Base-by-base conservation (phyloP, 2,797 vertebrate species). In the Tachyglossus aculeatus region DNA sequence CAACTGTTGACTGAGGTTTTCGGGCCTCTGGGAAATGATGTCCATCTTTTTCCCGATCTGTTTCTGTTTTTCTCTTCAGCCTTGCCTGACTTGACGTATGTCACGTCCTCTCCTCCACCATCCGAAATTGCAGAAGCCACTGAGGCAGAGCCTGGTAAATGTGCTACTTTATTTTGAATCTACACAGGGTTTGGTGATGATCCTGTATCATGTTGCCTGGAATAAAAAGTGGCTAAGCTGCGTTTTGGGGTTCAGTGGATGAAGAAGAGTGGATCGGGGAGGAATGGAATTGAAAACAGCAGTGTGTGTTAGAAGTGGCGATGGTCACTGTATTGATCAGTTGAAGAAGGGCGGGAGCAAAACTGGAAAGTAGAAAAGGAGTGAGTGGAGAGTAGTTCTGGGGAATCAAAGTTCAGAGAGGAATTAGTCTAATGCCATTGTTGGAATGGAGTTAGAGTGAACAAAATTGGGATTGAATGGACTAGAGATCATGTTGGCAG, bases 61-160 rank as follows among this genome's bases (percentile, higher is more conserved):
- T 19, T 21, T 56, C 32, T 55, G 13, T 69, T 74, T 77, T 78
- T 13, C 62, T 76, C 70, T 84, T 53, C 61, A 79, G 61, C 32
- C 82, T 71, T 52, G 24, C 25, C 15, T 66, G n/a, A 36, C 22
- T 67, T 68, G 34, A 67, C 72, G 58, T 62, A 21, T 39, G 33
- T 67, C 67, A 45, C 52, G 68, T 70, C 61, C 74, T 52, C 45
- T 69, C n/a, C 65, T 6, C 62, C 79, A 39, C 64, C 39, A 63
- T 76, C 68, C 31, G 7, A 63, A 59, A 15, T 51, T 61, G 67
- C 81, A 76, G 68, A 78, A 69, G 74, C 63, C 25, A 13, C 2
- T 25, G 22, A 24, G 9, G 5, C 24, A 71, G 22, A 2, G 29
- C 39, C 45, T 71, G 67, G 57, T 53, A 83, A 77, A 83, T 67